Percentiles rank a stretch among this genome's conserved stretches.
phyloP scores from a whole-genome alignment of 2,888 invertebrate species.

The Cantharis rufa region DNA sequence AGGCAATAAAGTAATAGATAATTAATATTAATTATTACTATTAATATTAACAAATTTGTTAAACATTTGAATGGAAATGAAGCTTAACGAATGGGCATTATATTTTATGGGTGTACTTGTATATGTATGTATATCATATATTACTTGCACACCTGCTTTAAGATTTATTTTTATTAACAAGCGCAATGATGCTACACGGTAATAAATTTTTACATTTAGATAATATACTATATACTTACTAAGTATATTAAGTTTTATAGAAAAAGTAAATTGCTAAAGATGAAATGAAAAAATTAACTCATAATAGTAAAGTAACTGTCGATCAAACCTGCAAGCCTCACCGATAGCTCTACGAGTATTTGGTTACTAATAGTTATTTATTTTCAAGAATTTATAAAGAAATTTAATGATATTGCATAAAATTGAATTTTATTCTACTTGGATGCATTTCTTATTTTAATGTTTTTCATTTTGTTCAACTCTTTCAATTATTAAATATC shows the following conservation, averaged over 20 bases:
- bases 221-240: neutral
- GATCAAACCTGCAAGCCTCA: too few species aligned
- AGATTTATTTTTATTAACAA: neutral
- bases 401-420: too few species aligned
- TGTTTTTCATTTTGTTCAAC: too few species aligned
- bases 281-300: too few species aligned
- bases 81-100: neutral
- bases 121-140: neutral
- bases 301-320: neutral
- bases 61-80: neutral
- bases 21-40: neutral
- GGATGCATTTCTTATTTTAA: too few species aligned
- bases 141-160: neutral
- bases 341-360: too few species aligned
- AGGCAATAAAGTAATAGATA: neutral
- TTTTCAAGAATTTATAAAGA: too few species aligned
- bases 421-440: too few species aligned
- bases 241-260: neutral
- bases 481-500: too few species aligned
- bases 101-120: neutral
- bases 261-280: neutral
- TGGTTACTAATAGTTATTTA: too few species aligned
- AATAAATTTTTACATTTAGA: neutral
- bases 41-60: neutral
- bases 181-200: neutral